Evolutionary conservation across 2,113 vertebrate species (phyloP).

Genomic region (Seriola aureovittata): DNA sequence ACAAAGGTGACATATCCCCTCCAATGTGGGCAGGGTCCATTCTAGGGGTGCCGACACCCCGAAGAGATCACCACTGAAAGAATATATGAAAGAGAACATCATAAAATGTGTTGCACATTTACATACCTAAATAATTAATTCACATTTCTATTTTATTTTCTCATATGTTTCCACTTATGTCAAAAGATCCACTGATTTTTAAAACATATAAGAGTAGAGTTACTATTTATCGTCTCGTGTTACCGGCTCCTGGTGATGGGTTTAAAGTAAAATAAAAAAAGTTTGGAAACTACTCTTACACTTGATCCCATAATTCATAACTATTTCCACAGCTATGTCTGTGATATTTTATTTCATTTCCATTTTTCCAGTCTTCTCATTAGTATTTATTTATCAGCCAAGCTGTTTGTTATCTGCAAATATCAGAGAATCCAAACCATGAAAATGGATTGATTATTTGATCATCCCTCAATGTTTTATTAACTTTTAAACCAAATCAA

Average conservation of each 20-base stretch:
- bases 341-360: neutral
- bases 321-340: neutral
- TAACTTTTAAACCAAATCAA: neutral
- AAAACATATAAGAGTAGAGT: neutral
- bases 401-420: neutral
- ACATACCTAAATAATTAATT: neutral
- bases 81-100: neutral
- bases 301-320: neutral
- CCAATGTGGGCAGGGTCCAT: conserved; percentile 67
- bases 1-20: conserved; percentile 77
- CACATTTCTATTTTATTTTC: too few species aligned
- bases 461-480: neutral
- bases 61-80: conserved; percentile 42
- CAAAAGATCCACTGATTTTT: neutral
- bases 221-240: neutral
- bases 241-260: too few species aligned
- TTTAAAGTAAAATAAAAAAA: neutral
- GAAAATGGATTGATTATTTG: neutral
- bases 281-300: too few species aligned
- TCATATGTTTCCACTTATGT: neutral
- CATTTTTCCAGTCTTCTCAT: neutral
- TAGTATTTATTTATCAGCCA: neutral
- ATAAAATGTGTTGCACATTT: neutral
- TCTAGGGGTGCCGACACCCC: conserved; percentile 17
- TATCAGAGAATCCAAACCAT: neutral